phyloP scores from a whole-genome alignment of 2,113 vertebrate genomes.

The Burhinus bistriatus region DNA sequence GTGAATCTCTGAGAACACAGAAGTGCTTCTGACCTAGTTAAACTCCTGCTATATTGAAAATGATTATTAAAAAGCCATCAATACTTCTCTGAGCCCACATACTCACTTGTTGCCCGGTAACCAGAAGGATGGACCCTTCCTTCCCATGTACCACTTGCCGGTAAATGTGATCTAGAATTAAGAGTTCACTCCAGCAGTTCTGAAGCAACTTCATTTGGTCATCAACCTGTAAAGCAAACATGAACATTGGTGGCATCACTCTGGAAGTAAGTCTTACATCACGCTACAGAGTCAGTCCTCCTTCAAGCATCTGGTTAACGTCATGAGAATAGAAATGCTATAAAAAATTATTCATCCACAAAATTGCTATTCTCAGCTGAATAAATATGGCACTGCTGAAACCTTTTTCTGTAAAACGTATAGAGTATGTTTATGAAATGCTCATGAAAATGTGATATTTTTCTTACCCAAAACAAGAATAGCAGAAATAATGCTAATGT shows the following conservation, averaged over 20 bases:
- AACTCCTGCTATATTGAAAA: slow-evolving; percentile 28
- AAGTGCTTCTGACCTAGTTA: slow-evolving; percentile 55
- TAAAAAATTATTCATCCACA: background rate
- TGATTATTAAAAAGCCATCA: slow-evolving; percentile 25
- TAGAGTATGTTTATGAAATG: background rate
- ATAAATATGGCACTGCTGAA: background rate
- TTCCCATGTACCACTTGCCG: slow-evolving; percentile 95
- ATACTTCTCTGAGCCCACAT: background rate
- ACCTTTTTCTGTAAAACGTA: background rate
- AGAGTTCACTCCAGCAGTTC: slow-evolving; percentile 98
- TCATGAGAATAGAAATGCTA: background rate
- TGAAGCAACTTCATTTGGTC: slow-evolving; percentile 99
- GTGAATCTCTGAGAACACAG: slow-evolving; percentile 8
- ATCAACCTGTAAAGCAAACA: slow-evolving; percentile 83
- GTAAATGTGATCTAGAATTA: slow-evolving; percentile 97
- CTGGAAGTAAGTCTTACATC: background rate
- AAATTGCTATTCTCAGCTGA: background rate
- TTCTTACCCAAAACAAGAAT: background rate
- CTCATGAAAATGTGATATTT: background rate
- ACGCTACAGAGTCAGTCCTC: background rate
- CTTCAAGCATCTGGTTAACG: background rate
- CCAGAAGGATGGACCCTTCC: slow-evolving; percentile 93
- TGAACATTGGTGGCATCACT: background rate
- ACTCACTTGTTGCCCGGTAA: slow-evolving; percentile 97
- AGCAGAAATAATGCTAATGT: background rate